Evolutionary conservation across 2,888 invertebrate species (phyloP).

Genomic region (Trachelus stipa): DNA sequence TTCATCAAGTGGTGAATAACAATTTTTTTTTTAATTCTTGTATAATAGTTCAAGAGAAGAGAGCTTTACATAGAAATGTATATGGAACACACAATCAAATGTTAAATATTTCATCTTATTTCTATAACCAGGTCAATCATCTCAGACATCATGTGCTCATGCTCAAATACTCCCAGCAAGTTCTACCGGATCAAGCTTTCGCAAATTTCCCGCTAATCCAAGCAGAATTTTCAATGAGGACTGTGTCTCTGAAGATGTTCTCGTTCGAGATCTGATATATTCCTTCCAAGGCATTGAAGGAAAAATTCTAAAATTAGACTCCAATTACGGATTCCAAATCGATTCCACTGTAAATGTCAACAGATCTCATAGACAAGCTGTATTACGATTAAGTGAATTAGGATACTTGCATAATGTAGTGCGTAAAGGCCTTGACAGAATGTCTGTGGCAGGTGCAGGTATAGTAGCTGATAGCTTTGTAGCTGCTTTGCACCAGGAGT

Average conservation of each 20-base stretch:
- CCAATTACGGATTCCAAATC: conserved; percentile 74
- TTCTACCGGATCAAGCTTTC: conserved; percentile 40
- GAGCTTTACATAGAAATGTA: neutral
- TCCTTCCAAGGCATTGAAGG: conserved; percentile 91
- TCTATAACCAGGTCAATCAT: conserved; percentile 42
- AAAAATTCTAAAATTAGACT: conserved; percentile 77
- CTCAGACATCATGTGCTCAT: conserved; percentile 46
- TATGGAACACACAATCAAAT: neutral
- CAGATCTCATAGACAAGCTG: conserved; percentile 72
- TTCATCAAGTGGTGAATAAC: conserved; percentile 55
- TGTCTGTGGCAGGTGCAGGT: conserved; percentile 74
- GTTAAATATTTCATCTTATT: conserved; percentile 10
- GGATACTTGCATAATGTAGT: conserved; percentile 89
- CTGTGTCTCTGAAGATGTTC: conserved; percentile 67
- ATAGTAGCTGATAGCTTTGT: conserved; percentile 88
- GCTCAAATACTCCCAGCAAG: conserved; percentile 51
- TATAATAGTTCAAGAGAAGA: neutral
- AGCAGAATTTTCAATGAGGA: conserved; percentile 56
- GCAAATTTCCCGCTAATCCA: conserved; percentile 36
- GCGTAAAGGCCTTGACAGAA: conserved; percentile 80
- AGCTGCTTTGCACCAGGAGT: conserved; percentile 84
- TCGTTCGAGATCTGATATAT: conserved; percentile 84
- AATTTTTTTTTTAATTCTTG: neutral
- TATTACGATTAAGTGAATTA: conserved; percentile 84
- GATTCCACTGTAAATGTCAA: conserved; percentile 70